Evolutionary conservation across 2,113 vertebrate species (phyloP).

Genomic region (Thermophis baileyi): DNA sequence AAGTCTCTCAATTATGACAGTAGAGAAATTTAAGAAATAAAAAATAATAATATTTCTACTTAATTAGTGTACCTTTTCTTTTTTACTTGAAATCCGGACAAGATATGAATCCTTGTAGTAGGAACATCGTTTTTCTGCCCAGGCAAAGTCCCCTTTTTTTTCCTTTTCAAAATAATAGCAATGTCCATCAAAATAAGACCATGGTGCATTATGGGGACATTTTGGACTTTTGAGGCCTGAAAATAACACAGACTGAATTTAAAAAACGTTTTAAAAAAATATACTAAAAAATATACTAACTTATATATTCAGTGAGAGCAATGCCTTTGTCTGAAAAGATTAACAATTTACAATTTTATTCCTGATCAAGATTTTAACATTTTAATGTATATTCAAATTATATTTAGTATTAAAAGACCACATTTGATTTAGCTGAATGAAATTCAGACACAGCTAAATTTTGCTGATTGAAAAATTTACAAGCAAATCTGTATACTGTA

Average conservation of each 20-base stretch:
- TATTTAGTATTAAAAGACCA: not conserved
- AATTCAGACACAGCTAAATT: not conserved
- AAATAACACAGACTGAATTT: not conserved
- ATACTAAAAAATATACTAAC: not conserved
- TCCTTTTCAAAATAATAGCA: constrained; percentile 32
- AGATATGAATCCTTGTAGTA: constrained; percentile 18
- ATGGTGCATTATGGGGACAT: constrained; percentile 16
- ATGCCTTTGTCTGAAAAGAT: not conserved
- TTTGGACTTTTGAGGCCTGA: constrained; percentile 12
- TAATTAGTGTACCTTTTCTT: constrained; percentile 19
- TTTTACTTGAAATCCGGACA: not conserved
- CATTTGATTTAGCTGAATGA: not conserved
- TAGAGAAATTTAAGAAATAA: not conserved
- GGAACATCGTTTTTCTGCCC: constrained; percentile 3
- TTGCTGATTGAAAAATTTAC: not conserved
- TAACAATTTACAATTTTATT: not conserved
- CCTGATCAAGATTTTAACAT: not conserved
- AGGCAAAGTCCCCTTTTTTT: not conserved
- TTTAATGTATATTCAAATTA: not conserved
- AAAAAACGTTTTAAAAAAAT: not conserved
- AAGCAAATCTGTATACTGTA: not conserved
- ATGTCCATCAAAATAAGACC: constrained; percentile 18
- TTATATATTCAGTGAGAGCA: not conserved
- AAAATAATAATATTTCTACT: not conserved
- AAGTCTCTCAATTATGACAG: not conserved